These are phyloP conservation scores for Monochamus alternatus DNA, from an alignment of 2,888 invertebrate species.

Conservation along the genomic window DNA sequence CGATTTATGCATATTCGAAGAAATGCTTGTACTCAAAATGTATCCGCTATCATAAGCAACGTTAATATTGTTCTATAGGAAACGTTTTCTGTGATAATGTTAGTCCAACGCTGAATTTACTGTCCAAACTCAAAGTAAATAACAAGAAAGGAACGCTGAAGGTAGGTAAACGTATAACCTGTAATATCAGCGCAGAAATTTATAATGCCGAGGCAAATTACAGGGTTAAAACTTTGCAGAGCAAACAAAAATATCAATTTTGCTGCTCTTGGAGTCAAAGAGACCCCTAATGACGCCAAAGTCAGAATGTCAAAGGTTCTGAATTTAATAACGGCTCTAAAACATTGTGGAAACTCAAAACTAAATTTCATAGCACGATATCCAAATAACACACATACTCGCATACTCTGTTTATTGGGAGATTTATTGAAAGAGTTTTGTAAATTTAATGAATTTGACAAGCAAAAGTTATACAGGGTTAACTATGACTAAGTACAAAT, in stretches of 20 bases:
- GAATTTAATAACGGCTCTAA: neutral
- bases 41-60: too few species aligned
- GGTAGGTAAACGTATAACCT: too few species aligned
- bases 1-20: too few species aligned
- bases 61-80: neutral
- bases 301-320: constrained; percentile 4
- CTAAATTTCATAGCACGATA: too few species aligned
- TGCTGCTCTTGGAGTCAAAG: neutral
- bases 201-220: neutral
- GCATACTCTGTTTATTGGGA: too few species aligned
- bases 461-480: too few species aligned
- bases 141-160: neutral
- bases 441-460: too few species aligned
- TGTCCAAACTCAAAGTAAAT: neutral
- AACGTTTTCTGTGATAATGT: neutral
- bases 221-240: neutral
- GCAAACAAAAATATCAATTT: constrained; percentile 12
- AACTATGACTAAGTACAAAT: too few species aligned
- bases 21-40: too few species aligned
- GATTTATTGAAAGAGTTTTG: too few species aligned
- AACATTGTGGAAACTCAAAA: too few species aligned
- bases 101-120: neutral
- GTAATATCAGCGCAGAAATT: neutral
- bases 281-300: neutral
- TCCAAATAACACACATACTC: too few species aligned